Evolutionary conservation across 2,113 vertebrate genomes (phyloP), one percentile per base, ranked within the genome.

Genomic region (Sinocyclocheilus rhinocerous): DNA sequence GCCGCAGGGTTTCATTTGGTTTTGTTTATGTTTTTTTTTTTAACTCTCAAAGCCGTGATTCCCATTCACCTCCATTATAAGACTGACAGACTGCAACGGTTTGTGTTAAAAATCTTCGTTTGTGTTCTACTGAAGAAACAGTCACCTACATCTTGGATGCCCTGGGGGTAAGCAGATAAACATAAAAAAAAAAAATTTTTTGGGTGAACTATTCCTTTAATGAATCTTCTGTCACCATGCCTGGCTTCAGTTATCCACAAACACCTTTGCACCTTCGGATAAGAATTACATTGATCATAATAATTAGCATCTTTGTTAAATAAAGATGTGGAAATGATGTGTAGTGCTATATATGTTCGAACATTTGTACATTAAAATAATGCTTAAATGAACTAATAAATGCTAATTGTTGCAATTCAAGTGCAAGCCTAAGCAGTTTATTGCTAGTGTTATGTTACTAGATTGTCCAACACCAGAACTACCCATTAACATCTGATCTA

Each of bases 181-280:
- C 29, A 33, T 33, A 2, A 33, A 33, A 33, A n/a, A n/a, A n/a
- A n/a, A n/a, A n/a, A n/a, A n/a, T n/a, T 33, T 33, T 33, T 33
- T 33, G 29, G 29, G 29, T 33, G 29, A 33, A 33, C 29, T 33
- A 33, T 33, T 2, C 29, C 29, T 33, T 33, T 33, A 3, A 50
- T 50, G 11, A 50, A 12, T 50, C 11, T 57, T 48, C 42, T 69
- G 67, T 75, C 76, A 61, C 42, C 92, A 94, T 91, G 91, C 82
- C 93, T 95, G 93, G 90, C 83, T 94, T 91, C 91, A 94, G 93
- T 95, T 95, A 95, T 89, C 82, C 88, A 70, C 91, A 88, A 92
- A 91, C 89, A 92, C 76, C 84, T 91, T 88, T 84, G 89, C 48
- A 6, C 6, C 5, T 39, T 7, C 5, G 4, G 24, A 67, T 29